Evolutionary conservation across 2,888 invertebrate species (phyloP).

Genomic region (Dasypolia templi): DNA sequence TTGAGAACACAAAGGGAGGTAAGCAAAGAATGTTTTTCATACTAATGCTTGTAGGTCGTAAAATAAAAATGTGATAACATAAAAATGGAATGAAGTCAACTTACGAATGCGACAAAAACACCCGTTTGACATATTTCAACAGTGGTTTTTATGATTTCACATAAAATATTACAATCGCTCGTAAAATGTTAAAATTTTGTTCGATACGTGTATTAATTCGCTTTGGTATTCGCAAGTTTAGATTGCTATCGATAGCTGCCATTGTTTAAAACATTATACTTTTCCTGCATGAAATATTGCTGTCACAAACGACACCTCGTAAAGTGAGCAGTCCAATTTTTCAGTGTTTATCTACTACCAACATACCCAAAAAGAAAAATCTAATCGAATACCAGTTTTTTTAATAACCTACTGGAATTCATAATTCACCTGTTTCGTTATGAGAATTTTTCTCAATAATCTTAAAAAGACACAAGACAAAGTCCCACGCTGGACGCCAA

Average conservation of each 20-base stretch:
- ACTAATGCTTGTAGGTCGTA: conserved; percentile 68
- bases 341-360: neutral
- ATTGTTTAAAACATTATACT: conserved; percentile 43
- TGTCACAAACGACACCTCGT: conserved; percentile 28
- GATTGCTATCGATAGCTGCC: conserved; percentile 53
- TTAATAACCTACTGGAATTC: neutral
- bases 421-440: neutral
- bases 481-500: conserved; percentile 58
- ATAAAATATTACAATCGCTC: conserved; percentile 83
- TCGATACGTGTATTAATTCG: conserved; percentile 70
- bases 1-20: conserved; percentile 58
- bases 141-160: conserved; percentile 80
- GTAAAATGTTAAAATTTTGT: conserved; percentile 78
- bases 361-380: neutral
- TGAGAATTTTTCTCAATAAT: conserved; percentile 10
- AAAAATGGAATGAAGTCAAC: conserved; percentile 76
- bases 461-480: conserved; percentile 14
- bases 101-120: conserved; percentile 79
- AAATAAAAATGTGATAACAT: conserved; percentile 72
- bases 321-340: conserved; percentile 4
- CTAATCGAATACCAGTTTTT: neutral
- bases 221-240: conserved; percentile 57
- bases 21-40: conserved; percentile 65
- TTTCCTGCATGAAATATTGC: conserved; percentile 32
- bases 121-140: conserved; percentile 80